Evolutionary conservation across 2,797 vertebrate genomes (phyloP).

Genomic region (Galago senegalensis): DNA sequence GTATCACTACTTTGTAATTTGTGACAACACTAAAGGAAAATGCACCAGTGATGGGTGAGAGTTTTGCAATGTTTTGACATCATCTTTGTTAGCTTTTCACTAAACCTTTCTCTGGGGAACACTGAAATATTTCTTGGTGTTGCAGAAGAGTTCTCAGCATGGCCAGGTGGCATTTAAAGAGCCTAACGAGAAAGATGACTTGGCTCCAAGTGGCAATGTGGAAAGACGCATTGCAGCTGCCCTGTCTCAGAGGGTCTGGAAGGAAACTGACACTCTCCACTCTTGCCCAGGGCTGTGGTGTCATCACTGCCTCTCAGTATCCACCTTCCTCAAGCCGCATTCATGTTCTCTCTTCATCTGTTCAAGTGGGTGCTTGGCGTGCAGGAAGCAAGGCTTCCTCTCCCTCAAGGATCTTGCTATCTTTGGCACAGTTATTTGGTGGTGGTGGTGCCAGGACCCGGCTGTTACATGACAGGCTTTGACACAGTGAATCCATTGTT

Average conservation of each 20-base stretch:
- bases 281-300: not conserved
- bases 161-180: constrained; percentile 80
- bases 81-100: not conserved
- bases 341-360: constrained; percentile 67
- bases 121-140: constrained; percentile 32
- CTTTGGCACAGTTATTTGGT: constrained; percentile 78
- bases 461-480: constrained; percentile 84
- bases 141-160: constrained; percentile 73
- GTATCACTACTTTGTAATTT: not conserved
- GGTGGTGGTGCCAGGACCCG: constrained; percentile 67
- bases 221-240: constrained; percentile 77
- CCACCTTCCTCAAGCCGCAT: constrained; percentile 40
- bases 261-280: constrained; percentile 77
- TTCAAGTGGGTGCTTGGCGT: constrained; percentile 67
- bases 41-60: not conserved
- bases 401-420: constrained; percentile 81
- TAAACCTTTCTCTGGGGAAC: not conserved
- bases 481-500: constrained; percentile 76
- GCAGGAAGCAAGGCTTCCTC: constrained; percentile 74
- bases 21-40: not conserved
- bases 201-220: constrained; percentile 66
- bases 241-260: constrained; percentile 62
- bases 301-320: constrained; percentile 65
- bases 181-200: constrained; percentile 78
- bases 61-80: not conserved